Evolutionary conservation across 2,797 vertebrate species (phyloP).

Genomic region (Phrynocephalus guinanensis): DNA sequence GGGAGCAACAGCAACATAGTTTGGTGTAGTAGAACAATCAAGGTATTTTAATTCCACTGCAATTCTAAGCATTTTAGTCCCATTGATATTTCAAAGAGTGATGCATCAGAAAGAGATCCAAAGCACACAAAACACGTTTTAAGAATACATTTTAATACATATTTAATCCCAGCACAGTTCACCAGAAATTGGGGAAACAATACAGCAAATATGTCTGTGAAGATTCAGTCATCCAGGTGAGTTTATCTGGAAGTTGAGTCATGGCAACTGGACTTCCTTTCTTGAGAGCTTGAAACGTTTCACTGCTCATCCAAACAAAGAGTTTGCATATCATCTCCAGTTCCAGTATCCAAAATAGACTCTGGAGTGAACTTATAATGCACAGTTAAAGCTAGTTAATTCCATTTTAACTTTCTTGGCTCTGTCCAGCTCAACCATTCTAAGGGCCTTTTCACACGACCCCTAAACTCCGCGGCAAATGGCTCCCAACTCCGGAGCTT

Average conservation of each 20-base stretch:
- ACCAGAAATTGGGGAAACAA: not conserved
- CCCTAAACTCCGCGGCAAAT: too few species aligned
- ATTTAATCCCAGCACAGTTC: not conserved
- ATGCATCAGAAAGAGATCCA: not conserved
- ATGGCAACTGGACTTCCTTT: too few species aligned
- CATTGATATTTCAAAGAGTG: not conserved
- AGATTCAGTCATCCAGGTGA: too few species aligned
- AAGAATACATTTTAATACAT: not conserved
- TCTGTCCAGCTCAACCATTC: too few species aligned
- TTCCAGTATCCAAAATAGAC: not conserved
- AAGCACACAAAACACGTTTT: not conserved
- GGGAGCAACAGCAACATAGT: not conserved
- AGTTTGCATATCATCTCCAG: not conserved
- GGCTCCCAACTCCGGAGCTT: too few species aligned
- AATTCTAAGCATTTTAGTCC: conserved; percentile 2
- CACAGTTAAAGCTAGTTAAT: too few species aligned
- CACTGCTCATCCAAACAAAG: not conserved
- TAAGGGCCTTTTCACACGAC: too few species aligned
- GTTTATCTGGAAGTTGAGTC: too few species aligned
- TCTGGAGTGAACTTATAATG: too few species aligned
- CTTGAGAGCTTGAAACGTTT: too few species aligned
- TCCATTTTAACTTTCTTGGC: too few species aligned
- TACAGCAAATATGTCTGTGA: too few species aligned
- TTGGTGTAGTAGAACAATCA: not conserved
- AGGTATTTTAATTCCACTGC: not conserved